phyloP scores from a whole-genome alignment of 2,888 invertebrate species.

The Acleris literana region DNA sequence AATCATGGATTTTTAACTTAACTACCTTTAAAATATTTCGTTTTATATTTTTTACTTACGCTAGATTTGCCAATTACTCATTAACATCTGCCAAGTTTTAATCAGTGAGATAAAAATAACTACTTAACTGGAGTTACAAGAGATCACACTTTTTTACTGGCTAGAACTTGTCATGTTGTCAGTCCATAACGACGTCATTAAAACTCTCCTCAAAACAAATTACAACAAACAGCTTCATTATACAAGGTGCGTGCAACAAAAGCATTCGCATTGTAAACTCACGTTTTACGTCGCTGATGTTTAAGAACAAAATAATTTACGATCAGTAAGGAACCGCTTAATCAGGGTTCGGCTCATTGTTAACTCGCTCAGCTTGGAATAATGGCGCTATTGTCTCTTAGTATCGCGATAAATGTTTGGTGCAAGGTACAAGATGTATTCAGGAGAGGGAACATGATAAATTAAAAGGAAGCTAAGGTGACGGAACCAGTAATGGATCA shows the following conservation, averaged over 20 bases:
- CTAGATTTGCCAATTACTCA: too few relatives aligned
- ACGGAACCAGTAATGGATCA: too few relatives aligned
- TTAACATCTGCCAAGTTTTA: too few relatives aligned
- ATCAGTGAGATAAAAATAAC: too few relatives aligned
- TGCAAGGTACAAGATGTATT: slow-evolving; percentile 39
- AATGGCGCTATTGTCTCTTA: slow-evolving; percentile 73
- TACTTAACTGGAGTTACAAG: too few relatives aligned
- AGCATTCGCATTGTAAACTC: slow-evolving; percentile 14
- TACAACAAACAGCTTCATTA: slow-evolving; percentile 26
- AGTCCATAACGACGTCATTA: too few relatives aligned
- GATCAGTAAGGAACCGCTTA: slow-evolving; percentile 67
- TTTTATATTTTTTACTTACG: too few relatives aligned
- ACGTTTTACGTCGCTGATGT: slow-evolving; percentile 40
- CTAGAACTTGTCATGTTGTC: too few relatives aligned
- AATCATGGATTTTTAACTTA: too few relatives aligned
- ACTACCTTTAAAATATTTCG: too few relatives aligned
- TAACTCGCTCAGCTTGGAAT: slow-evolving; percentile 63
- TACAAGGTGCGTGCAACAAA: slow-evolving; percentile 14
- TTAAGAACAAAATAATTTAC: slow-evolving; percentile 67
- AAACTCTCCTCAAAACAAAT: slow-evolving; percentile 19
- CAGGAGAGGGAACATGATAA: background rate
- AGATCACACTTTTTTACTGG: too few relatives aligned
- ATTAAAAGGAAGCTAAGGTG: too few relatives aligned
- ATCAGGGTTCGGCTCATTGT: slow-evolving; percentile 75
- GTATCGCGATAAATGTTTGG: slow-evolving; percentile 64